Base-by-base conservation (phyloP, 2,797 vertebrate species). In the Lepus townsendii region DNA sequence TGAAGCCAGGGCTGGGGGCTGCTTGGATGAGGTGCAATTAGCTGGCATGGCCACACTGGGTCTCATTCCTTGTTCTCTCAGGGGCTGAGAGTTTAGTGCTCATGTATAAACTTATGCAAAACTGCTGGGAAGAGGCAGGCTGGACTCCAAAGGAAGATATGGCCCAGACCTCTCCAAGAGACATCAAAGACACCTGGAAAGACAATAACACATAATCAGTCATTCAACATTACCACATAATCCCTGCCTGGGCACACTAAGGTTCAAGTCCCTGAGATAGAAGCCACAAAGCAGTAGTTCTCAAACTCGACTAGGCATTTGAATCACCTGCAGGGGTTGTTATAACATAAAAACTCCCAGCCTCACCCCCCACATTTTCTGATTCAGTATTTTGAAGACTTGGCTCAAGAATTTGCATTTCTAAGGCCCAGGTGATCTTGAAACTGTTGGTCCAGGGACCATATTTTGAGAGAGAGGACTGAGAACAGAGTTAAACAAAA, bases 181-280 rank as follows among this genome's bases (percentile, higher is more conserved):
- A 87, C 52, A 90, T 19, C 82, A 63, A 47, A 79, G 65, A 93
- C 83, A 72, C 30, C 95, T 96, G 11, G 47, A 95, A 93, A 85
- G 42, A 85, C 69, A 76, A 90, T 66, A 35, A 63, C 57, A 78
- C 42, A 17, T 10, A 62, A 68, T 94, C 30, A 95, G 12, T 78
- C 60, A 60, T 32, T 50, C 57, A 62, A 63, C 30, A 63, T 38
- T 78, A 86, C n/a, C 30, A 80, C n/a, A 27, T 62, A 77, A 88
- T 92, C 30, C 69, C 35, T 72, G 80, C 7, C 8, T 60, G 16
- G 19, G 73, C 50, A 88, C 7, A 72, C 62, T 32, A 95, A 57
- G 6, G 16, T 75, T 2, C 71, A 71, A 19, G 60, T 82, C 13
- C n/a, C 62, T 54, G 24, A 82, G 24, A 57, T 47, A 83, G 52